phyloP scores from a whole-genome alignment of 2,888 invertebrate genomes.

The Drosophila koepferae region DNA sequence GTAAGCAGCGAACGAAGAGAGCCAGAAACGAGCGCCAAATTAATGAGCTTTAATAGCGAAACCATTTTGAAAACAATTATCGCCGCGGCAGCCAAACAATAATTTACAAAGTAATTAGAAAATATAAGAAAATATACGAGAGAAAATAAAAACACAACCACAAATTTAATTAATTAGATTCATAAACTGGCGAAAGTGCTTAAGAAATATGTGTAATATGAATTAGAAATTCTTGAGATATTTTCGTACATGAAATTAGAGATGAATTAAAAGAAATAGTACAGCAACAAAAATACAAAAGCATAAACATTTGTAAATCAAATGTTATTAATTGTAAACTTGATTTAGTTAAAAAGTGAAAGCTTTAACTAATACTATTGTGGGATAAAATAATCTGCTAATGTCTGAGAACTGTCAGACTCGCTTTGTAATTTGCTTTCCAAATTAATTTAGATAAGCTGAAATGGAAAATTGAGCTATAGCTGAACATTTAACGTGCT shows the following conservation, averaged over 20 bases:
- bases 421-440: background rate
- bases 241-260: background rate
- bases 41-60: conserved; percentile 47
- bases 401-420: too few species aligned
- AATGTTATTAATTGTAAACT: background rate
- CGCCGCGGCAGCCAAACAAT: conserved; percentile 30
- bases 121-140: too few species aligned
- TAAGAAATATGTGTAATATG: background rate
- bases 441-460: background rate
- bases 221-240: background rate
- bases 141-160: background rate
- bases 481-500: background rate
- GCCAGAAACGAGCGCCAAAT: conserved; percentile 36
- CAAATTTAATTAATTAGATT: conserved; percentile 10
- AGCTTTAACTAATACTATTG: background rate
- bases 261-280: background rate
- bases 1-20: conserved; percentile 12
- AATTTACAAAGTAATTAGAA: conserved; percentile 32
- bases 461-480: background rate
- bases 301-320: background rate
- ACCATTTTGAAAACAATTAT: conserved; percentile 42
- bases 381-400: too few species aligned
- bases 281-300: background rate
- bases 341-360: background rate
- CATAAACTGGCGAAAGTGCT: conserved; percentile 37